Evolutionary conservation across 1,140 invertebrate species (phyloP).

Genomic region (Pogonomyrmex californicus): DNA sequence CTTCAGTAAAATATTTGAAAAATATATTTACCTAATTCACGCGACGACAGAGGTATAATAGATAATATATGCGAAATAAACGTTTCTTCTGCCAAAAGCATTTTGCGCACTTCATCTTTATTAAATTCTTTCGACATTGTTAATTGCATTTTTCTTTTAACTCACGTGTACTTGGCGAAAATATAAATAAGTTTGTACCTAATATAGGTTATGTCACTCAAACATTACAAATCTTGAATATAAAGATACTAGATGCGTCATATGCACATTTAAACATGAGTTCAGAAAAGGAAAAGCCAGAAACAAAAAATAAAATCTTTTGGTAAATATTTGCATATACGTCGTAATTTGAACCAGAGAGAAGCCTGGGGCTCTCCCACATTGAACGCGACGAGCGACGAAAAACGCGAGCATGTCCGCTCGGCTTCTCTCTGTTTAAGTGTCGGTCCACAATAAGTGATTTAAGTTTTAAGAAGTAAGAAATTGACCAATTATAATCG

Average conservation of each 20-base stretch:
- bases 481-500: too few relatives aligned
- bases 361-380: too few relatives aligned
- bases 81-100: constrained; percentile 82
- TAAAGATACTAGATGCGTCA: not conserved
- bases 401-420: too few relatives aligned
- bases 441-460: too few relatives aligned
- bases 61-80: constrained; percentile 85
- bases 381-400: too few relatives aligned
- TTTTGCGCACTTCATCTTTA: constrained; percentile 76
- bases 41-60: constrained; percentile 81
- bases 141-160: constrained; percentile 79
- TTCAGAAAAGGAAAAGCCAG: not conserved
- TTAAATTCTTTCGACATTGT: constrained; percentile 83
- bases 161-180: constrained; percentile 55
- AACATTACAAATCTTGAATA: not conserved
- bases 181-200: constrained; percentile 40
- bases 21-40: constrained; percentile 76
- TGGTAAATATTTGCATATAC: too few relatives aligned
- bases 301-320: not conserved
- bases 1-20: not conserved
- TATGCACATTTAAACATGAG: not conserved
- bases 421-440: too few relatives aligned
- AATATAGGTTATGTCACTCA: constrained; percentile 16
- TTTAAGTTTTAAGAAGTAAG: too few relatives aligned
- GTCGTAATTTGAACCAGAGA: too few relatives aligned